Evolutionary conservation across 2,113 vertebrate species (phyloP).

Genomic region (Hucho hucho): DNA sequence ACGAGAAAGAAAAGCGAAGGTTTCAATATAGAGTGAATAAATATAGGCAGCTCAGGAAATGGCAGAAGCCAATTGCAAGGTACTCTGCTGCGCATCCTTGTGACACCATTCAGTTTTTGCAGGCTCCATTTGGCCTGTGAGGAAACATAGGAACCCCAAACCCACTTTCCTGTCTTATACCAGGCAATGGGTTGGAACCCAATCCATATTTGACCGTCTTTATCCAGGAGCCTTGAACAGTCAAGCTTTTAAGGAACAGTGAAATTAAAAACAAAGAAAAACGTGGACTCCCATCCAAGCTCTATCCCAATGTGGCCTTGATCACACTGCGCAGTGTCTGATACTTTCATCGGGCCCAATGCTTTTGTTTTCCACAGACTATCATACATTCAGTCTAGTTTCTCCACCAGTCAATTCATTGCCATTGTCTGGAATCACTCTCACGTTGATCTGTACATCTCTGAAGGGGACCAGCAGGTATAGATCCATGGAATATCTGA

Average conservation of each 20-base stretch:
- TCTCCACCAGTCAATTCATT: slow-evolving; percentile 56
- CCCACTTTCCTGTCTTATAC: background rate
- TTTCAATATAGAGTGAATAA: slow-evolving; percentile 24
- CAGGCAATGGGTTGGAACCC: background rate
- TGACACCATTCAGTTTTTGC: slow-evolving; percentile 12
- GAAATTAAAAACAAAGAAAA: slow-evolving; percentile 25
- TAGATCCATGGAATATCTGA: slow-evolving; percentile 57
- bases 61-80: slow-evolving; percentile 8
- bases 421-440: slow-evolving; percentile 50
- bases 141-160: slow-evolving; percentile 7
- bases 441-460: slow-evolving; percentile 51
- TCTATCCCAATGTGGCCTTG: slow-evolving; percentile 17
- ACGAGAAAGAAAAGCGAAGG: background rate
- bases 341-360: background rate
- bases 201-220: slow-evolving; percentile 1
- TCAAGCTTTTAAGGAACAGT: slow-evolving; percentile 17
- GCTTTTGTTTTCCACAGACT: slow-evolving; percentile 9
- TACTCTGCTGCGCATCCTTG: slow-evolving; percentile 21
- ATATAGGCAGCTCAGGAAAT: slow-evolving; percentile 25
- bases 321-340: slow-evolving; percentile 7
- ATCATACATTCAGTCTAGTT: slow-evolving; percentile 9
- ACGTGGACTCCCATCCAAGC: background rate
- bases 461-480: slow-evolving; percentile 47
- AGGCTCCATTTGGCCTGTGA: slow-evolving; percentile 23
- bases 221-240: slow-evolving; percentile 25